A percentile compares a stretch with the other conserved stretches of the same genome.
phyloP scores from a whole-genome alignment of 2,797 vertebrate genomes.

The Echeneis naucrates region DNA sequence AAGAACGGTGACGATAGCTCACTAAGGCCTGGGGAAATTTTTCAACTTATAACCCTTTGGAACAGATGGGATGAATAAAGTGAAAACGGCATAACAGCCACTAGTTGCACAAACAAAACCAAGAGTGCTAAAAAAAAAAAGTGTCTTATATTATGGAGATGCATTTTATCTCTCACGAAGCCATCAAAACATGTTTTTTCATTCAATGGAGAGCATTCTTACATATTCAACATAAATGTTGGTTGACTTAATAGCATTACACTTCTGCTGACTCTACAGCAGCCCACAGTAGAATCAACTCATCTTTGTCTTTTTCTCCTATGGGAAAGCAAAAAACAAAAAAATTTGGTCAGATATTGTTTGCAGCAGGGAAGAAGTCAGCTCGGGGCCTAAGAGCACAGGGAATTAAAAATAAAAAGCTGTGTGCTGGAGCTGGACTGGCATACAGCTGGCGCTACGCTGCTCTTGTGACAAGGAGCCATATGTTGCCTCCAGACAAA shows the following conservation, averaged over 20 bases:
- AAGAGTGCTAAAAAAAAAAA: not conserved
- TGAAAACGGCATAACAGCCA: not conserved
- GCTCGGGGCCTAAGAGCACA: constrained; percentile 6
- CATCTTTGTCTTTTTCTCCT: not conserved
- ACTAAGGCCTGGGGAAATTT: not conserved
- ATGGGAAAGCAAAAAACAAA: constrained; percentile 11
- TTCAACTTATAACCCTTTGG: not conserved
- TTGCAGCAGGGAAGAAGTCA: constrained; percentile 31
- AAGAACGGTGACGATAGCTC: no score
- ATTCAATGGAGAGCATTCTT: not conserved
- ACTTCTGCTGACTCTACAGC: not conserved
- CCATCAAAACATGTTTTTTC: not conserved
- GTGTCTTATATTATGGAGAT: not conserved
- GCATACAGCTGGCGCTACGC: constrained; percentile 35
- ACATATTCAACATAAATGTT: not conserved
- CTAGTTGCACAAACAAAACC: not conserved
- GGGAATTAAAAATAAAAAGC: constrained; percentile 22
- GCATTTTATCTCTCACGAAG: not conserved
- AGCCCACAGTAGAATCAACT: constrained; percentile 11
- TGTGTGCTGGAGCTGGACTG: constrained; percentile 33
- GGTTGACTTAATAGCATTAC: not conserved
- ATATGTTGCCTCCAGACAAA: constrained; percentile 36
- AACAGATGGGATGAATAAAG: not conserved
- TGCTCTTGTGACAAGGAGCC: constrained; percentile 40
- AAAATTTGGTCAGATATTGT: constrained; percentile 17